phyloP scores from a whole-genome alignment of 2,797 vertebrate species.

The Discoglossus pictus region DNA sequence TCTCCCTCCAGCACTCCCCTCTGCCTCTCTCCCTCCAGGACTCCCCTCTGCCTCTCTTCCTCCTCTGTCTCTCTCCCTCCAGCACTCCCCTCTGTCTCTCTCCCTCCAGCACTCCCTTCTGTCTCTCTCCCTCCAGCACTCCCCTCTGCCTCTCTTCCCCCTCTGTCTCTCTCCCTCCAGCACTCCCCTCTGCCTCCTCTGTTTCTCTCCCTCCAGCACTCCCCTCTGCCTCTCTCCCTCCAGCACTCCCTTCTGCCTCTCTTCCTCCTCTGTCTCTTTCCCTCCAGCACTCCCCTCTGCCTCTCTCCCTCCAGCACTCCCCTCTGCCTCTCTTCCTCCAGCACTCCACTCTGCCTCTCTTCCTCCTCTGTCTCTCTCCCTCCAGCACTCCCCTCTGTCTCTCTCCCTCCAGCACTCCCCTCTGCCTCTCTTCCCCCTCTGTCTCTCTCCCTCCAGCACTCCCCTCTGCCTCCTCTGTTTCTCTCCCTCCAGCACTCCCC shows the following conservation, averaged over 20 bases:
- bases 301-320: not conserved
- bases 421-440: too few relatives aligned
- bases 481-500: too few relatives aligned
- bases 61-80: not conserved
- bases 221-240: not conserved
- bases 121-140: not conserved
- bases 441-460: too few relatives aligned
- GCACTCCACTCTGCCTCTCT: not conserved
- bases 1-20: slow-evolving; percentile 3
- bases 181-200: not conserved
- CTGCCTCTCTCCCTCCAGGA: not conserved
- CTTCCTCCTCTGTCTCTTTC: not conserved
- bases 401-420: too few relatives aligned
- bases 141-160: too few relatives aligned
- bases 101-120: not conserved
- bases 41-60: not conserved
- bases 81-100: not conserved
- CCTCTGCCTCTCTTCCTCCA: not conserved
- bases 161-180: not conserved
- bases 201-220: not conserved
- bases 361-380: not conserved
- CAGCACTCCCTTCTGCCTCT: slow-evolving; percentile 12
- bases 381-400: too few relatives aligned
- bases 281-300: too few relatives aligned
- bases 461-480: too few relatives aligned